Percentiles rank a stretch among this genome's conserved stretches.
phyloP scores from a whole-genome alignment of 2,888 invertebrate genomes.

The Amblyjoppa proteus region DNA sequence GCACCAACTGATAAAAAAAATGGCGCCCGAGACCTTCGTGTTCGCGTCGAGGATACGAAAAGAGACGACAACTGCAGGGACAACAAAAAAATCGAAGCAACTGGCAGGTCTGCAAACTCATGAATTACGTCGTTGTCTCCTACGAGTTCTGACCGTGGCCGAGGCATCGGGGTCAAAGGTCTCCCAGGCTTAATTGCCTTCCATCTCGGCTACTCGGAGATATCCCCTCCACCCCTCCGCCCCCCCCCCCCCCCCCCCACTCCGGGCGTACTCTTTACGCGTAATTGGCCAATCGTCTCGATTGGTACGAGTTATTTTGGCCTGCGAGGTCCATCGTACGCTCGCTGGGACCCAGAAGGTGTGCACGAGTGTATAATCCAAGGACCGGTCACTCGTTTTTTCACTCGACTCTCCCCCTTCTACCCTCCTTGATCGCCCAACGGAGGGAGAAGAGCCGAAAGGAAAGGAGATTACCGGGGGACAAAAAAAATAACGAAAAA shows the following conservation, averaged over 20 bases:
- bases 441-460: slow-evolving; percentile 45
- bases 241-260: slow-evolving; percentile 23
- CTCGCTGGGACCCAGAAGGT: slow-evolving; percentile 68
- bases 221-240: neutral
- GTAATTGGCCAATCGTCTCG: slow-evolving; percentile 72
- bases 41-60: slow-evolving; percentile 20
- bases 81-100: slow-evolving; percentile 24
- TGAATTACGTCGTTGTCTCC: slow-evolving; percentile 67
- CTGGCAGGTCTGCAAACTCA: slow-evolving; percentile 59
- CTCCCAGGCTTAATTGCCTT: slow-evolving; percentile 68
- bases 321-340: slow-evolving; percentile 70
- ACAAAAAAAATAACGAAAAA: slow-evolving; percentile 33
- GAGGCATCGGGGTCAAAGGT: slow-evolving; percentile 63
- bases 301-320: slow-evolving; percentile 71
- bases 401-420: slow-evolving; percentile 45
- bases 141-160: slow-evolving; percentile 50
- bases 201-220: slow-evolving; percentile 63
- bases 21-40: neutral
- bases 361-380: slow-evolving; percentile 66
- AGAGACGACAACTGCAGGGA: neutral
- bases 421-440: neutral
- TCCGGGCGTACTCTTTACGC: slow-evolving; percentile 67
- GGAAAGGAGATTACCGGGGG: slow-evolving; percentile 27
- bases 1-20: neutral
- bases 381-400: slow-evolving; percentile 68